Evolutionary conservation across 2,888 invertebrate species (phyloP).

Genomic region (Scrobipalpa atriplicella): DNA sequence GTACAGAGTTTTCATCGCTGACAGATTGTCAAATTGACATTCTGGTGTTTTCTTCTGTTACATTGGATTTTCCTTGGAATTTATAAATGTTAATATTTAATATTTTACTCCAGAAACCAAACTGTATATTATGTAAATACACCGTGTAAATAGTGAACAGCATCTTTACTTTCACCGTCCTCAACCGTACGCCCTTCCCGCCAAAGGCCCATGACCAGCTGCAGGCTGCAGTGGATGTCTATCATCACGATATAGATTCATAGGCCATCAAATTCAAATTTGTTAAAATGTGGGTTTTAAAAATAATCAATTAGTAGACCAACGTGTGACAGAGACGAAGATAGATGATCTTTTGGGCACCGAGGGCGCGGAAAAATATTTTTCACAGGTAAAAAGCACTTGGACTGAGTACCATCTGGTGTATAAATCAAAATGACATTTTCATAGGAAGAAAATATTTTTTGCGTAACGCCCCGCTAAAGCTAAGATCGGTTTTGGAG

Average conservation of each 20-base stretch:
- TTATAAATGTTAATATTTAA: neutral
- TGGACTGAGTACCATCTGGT: slow-evolving; percentile 33
- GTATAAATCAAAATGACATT: slow-evolving; percentile 67
- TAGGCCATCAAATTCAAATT: neutral
- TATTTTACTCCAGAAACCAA: too few species aligned
- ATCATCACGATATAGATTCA: neutral
- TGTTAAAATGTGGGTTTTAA: slow-evolving; percentile 24
- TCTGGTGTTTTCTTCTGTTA: neutral
- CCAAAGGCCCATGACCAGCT: too few species aligned
- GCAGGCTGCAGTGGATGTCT: neutral
- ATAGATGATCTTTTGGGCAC: slow-evolving; percentile 48
- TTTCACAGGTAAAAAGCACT: slow-evolving; percentile 50
- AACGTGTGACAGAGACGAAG: slow-evolving; percentile 45
- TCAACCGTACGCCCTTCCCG: too few species aligned
- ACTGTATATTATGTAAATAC: too few species aligned
- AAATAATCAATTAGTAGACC: slow-evolving; percentile 48
- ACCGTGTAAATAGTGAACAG: too few species aligned
- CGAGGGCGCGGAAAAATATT: slow-evolving; percentile 49
- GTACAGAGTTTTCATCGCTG: neutral
- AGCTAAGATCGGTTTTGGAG: neutral
- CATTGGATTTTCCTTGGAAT: neutral
- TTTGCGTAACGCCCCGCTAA: neutral
- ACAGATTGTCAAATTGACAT: neutral
- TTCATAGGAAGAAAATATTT: slow-evolving; percentile 51
- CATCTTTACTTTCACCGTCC: too few species aligned